These are phyloP conservation scores for Brachylomia viminalis DNA, from an alignment of 2,888 invertebrate genomes.

Conservation along the genomic window DNA sequence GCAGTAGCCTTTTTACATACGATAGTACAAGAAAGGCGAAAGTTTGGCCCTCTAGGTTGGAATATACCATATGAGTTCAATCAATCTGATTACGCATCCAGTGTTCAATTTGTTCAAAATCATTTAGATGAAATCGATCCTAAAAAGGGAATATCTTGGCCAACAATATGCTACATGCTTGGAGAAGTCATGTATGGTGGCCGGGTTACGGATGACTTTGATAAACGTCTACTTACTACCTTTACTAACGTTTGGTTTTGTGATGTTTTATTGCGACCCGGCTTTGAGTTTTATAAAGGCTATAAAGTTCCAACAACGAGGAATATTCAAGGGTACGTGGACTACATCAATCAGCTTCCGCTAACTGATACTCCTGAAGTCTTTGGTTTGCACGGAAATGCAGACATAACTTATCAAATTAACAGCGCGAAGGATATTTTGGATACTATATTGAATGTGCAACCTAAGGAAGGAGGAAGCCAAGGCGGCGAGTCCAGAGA, in stretches of 20 bases:
- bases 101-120: slow-evolving; percentile 98
- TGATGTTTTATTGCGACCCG: slow-evolving; percentile 95
- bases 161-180: slow-evolving; percentile 99
- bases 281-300: slow-evolving; percentile 98
- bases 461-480: slow-evolving; percentile 98
- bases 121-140: slow-evolving; percentile 99
- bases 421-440: slow-evolving; percentile 98
- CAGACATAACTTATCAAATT: slow-evolving; percentile 99
- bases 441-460: slow-evolving; percentile 98
- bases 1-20: slow-evolving; percentile 98
- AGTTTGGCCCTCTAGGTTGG: slow-evolving; percentile 99
- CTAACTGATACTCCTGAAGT: slow-evolving; percentile 97
- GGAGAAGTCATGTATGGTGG: slow-evolving; percentile 97
- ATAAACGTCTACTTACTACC: slow-evolving; percentile 97
- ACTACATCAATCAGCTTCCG: slow-evolving; percentile 96
- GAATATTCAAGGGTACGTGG: slow-evolving; percentile 94
- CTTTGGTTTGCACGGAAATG: slow-evolving; percentile 98
- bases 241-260: slow-evolving; percentile 99
- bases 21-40: slow-evolving; percentile 98
- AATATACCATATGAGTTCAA: slow-evolving; percentile 99
- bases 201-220: slow-evolving; percentile 98
- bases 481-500: slow-evolving; percentile 98
- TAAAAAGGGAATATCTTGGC: slow-evolving; percentile 99
- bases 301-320: slow-evolving; percentile 97
- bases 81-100: slow-evolving; percentile 98